Base-by-base conservation (phyloP, 2,888 invertebrate genomes). In the Teleiodes luculella region DNA sequence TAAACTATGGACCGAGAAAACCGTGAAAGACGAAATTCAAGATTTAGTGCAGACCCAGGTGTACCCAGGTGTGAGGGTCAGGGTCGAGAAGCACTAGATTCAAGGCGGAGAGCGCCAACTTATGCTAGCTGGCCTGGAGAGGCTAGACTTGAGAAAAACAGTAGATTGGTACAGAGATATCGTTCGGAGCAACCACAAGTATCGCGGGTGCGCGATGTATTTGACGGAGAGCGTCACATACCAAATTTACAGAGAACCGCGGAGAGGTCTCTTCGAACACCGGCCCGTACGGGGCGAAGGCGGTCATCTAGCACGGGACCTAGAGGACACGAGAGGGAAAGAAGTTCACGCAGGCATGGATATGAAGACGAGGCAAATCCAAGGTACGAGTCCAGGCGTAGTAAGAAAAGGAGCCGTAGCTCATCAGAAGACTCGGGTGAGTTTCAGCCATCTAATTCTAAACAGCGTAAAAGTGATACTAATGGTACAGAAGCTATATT, bases 91-190 rank as follows among this genome's bases (percentile, higher is more conserved):
- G 7, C 18, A 31, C 33, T 35, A 20, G 37, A 14, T 11, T 7
- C 18, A 48, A 48, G 33, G 48, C 35, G 48, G 48, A 31, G 48
- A 48, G 39, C 37, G 46, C 30, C 46, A 28, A 46, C 24, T 46
- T 30, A 46, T 46, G 46, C 46, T 28, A 46, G 46, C 31, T 46
- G 46, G 28, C 46, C 46, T 46, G 30, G 28, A 30, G 30, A 30
- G 30, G 24, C 46, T 30, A 46, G 46, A 30, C 28, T n/a, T 46
- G 46, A 11, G 28, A 24, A 24, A 11, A 24, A 45, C 8, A 30
- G 13, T 30, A 30, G 46, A 28, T n/a, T 14, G 14, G 6, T 10
- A 28, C 8, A 13, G 30, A 46, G 14, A 46, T 46, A 46, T 13
- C 7, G n/a, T 46, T 46, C 46, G n/a, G 37, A 37, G 16, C 37